Base-by-base conservation (phyloP, 2,797 vertebrate genomes). In the Paguma larvata region DNA sequence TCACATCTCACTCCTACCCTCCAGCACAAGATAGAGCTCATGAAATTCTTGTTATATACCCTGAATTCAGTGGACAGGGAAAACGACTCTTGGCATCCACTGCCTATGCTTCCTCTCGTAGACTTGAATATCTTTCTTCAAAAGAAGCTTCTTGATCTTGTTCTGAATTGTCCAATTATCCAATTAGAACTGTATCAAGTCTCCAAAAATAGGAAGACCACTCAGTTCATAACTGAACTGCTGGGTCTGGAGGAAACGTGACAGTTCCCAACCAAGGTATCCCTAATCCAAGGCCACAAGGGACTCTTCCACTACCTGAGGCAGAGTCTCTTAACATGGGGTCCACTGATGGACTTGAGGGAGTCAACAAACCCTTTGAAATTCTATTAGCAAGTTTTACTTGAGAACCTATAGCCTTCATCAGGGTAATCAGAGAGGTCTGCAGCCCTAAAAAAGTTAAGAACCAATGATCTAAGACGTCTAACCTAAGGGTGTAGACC, bases 181-280 rank as follows among this genome's bases (percentile, higher is more conserved):
- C 34, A 79, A 67, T 70, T 56, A 77, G 65, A 91, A 91, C 67
- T 90, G 13, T 87, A 63, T 77, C 48, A 85, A 93, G 77, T 90
- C 44, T 93, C 51, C n/a, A 73, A n/a, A 56, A 75, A 85, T 68
- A 92, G 32, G 18, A 79, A 67, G 32, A 51, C 5, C 41, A 70
- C 62, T 92, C 30, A 78, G 59, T 88, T 78, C 13, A 1, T 27
- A 83, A 53, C 30, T 53, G 21, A 16, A 30, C 14, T 89, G 18
- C 87, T 82, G 44, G 27, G 9, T 70, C 63, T 86, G 38, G 1
- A 59, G 59, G 75, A 19, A 34, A 62, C 56, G 46, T 6, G 2
- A 27, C 25, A 11, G 34, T 32, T 85, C 62, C 46, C 38, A 95
- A 63, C 34, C n/a, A 85, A 59, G 15, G n/a, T 56, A 32, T 75